Conservation (phyloP, 2,113 vertebrate genomes). For the Nematolebias whitei region DNA sequence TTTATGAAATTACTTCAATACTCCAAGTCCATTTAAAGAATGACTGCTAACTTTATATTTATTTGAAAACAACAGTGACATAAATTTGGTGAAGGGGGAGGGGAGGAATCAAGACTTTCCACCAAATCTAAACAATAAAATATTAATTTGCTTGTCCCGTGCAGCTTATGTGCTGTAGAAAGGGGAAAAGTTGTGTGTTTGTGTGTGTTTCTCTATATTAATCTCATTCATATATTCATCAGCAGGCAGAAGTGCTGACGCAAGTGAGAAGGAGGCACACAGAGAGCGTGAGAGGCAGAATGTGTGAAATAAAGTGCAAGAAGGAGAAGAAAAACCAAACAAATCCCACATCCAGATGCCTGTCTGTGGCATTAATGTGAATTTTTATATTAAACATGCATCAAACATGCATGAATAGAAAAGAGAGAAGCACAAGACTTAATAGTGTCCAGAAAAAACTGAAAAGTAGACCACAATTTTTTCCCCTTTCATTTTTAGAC, state of each 20-base stretch:
- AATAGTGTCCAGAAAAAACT: background rate
- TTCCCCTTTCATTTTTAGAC: background rate
- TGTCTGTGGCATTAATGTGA: background rate
- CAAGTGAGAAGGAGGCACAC: conserved; percentile 61
- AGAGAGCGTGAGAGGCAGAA: conserved; percentile 58
- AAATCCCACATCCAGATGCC: conserved; percentile 9
- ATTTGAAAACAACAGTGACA: too few relatives aligned
- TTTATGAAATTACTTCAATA: background rate
- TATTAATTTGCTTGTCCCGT: conserved; percentile 8
- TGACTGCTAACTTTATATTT: conserved; percentile 1
- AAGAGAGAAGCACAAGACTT: background rate
- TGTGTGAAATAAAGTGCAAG: conserved; percentile 53
- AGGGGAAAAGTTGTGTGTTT: background rate
- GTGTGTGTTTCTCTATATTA: conserved; percentile 43
- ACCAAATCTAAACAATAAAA: background rate
- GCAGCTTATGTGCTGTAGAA: conserved; percentile 1
- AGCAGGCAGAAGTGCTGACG: conserved; percentile 70
- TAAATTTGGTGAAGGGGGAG: too few relatives aligned
- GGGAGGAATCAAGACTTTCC: too few relatives aligned
- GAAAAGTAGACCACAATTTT: background rate
- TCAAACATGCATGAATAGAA: background rate
- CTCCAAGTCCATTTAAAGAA: conserved; percentile 1
- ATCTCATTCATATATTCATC: conserved; percentile 78
- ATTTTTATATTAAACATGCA: conserved; percentile 38
- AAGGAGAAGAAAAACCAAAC: conserved; percentile 34